Conservation (phyloP, 2,888 invertebrate species). For the Luffia ferchaultella region DNA sequence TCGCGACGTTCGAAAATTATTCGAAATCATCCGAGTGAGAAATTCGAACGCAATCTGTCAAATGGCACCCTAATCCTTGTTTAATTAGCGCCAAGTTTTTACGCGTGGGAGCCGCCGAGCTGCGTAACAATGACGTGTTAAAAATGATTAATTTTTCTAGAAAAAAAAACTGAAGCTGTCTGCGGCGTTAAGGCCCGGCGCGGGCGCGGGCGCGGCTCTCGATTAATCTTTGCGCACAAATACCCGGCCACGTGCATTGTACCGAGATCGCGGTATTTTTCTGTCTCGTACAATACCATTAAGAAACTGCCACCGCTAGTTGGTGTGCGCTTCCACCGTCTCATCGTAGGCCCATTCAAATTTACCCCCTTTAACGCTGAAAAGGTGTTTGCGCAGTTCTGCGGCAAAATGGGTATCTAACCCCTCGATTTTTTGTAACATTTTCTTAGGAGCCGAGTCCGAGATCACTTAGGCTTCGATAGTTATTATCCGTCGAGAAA, state of each 20-base stretch:
- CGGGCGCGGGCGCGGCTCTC: slow-evolving; percentile 39
- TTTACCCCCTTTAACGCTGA: slow-evolving; percentile 31
- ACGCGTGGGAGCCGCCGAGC: slow-evolving; percentile 38
- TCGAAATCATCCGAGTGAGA: slow-evolving; percentile 33
- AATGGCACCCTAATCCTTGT: slow-evolving; percentile 55
- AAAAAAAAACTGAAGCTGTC: slow-evolving; percentile 35
- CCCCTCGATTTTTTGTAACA: slow-evolving; percentile 53
- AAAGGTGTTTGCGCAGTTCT: slow-evolving; percentile 62
- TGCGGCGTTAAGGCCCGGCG: slow-evolving; percentile 35
- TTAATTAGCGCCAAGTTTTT: slow-evolving; percentile 56
- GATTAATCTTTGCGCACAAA: slow-evolving; percentile 55
- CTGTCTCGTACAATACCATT: slow-evolving; percentile 60
- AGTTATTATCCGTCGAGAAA: slow-evolving; percentile 51
- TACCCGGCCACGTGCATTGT: slow-evolving; percentile 33
- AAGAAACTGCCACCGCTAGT: slow-evolving; percentile 61
- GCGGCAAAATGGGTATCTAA: slow-evolving; percentile 49
- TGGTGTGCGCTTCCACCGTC: slow-evolving; percentile 44
- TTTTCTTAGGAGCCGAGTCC: slow-evolving; percentile 21
- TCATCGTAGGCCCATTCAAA: slow-evolving; percentile 53
- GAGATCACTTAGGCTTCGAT: slow-evolving; percentile 62
- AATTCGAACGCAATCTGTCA: slow-evolving; percentile 53
- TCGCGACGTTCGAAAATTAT: slow-evolving; percentile 20
- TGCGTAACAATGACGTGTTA: slow-evolving; percentile 56
- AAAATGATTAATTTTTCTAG: slow-evolving; percentile 60
- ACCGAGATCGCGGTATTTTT: slow-evolving; percentile 53